phyloP scores from a whole-genome alignment of 2,113 vertebrate genomes.

The Salvelinus sp. region DNA sequence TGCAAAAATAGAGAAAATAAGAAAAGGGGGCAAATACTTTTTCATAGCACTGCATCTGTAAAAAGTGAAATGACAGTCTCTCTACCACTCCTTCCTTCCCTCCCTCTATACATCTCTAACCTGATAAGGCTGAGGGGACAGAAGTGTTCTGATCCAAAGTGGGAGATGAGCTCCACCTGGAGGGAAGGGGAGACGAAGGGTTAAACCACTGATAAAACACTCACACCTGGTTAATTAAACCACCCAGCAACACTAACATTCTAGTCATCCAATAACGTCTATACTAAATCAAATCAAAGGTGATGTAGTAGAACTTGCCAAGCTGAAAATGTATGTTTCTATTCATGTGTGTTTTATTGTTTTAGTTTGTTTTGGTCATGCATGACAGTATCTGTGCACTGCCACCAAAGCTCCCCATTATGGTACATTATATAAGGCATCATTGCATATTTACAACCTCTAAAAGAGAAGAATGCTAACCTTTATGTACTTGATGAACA shows the following conservation, averaged over 20 bases:
- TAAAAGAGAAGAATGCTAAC: conserved; percentile 89
- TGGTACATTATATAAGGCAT: neutral
- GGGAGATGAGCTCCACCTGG: conserved; percentile 94
- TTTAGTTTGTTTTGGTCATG: conserved; percentile 65
- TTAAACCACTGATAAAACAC: conserved; percentile 1
- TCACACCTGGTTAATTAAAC: neutral
- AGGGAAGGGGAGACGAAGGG: conserved; percentile 45
- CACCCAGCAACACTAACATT: too few species aligned
- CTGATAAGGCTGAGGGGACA: conserved; percentile 98
- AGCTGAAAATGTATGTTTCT: too few species aligned
- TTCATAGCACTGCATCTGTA: too few species aligned
- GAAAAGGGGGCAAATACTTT: too few species aligned
- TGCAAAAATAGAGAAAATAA: too few species aligned
- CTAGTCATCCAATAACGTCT: too few species aligned
- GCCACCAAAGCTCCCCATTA: conserved; percentile 54
- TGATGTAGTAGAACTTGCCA: too few species aligned
- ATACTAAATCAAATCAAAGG: too few species aligned
- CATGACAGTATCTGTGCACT: conserved; percentile 57
- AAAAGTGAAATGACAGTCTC: too few species aligned
- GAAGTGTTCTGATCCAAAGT: conserved; percentile 98
- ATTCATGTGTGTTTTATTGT: too few species aligned
- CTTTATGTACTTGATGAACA: conserved; percentile 99
- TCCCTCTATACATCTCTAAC: conserved; percentile 62
- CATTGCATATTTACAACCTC: conserved; percentile 58
- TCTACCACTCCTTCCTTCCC: too few species aligned